A percentile compares a stretch with the other conserved stretches of the same genome.
These are phyloP conservation scores for Eupithecia tripunctaria DNA, from an alignment of 2,888 invertebrate genomes.

Conservation along the genomic window DNA sequence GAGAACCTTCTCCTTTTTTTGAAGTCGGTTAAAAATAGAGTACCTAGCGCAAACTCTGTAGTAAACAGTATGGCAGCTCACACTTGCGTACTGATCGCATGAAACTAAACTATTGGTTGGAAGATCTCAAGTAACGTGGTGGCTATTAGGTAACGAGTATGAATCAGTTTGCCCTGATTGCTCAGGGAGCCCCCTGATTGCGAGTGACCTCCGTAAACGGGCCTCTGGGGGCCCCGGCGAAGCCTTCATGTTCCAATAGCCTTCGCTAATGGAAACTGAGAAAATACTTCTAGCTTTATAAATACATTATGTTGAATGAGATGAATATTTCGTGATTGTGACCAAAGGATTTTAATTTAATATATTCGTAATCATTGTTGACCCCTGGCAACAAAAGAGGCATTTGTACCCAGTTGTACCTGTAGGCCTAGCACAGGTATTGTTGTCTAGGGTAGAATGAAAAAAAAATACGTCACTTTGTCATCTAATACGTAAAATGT, in stretches of 20 bases:
- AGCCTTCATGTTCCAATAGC: background rate
- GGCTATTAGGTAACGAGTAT: conserved; percentile 46
- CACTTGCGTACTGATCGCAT: too few species aligned
- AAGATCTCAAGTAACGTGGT: background rate
- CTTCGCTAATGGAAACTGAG: conserved; percentile 1
- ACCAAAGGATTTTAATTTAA: background rate
- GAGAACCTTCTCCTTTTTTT: too few species aligned
- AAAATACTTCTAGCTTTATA: background rate
- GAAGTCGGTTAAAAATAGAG: too few species aligned
- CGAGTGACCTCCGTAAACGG: conserved; percentile 49
- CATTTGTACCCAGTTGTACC: background rate
- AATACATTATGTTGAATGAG: background rate
- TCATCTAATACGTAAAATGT: too few species aligned
- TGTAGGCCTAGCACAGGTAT: too few species aligned
- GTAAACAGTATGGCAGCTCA: too few species aligned
- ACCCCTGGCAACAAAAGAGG: background rate
- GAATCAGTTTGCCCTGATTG: conserved; percentile 51
- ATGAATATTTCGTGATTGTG: background rate
- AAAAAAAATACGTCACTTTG: too few species aligned
- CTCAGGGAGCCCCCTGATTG: conserved; percentile 53
- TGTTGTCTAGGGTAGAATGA: too few species aligned
- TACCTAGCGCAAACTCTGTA: too few species aligned
- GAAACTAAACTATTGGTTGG: background rate
- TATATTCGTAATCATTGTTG: background rate
- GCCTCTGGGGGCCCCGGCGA: background rate